Evolutionary conservation across 2,888 invertebrate species (phyloP), one percentile per base, ranked within the genome.

Genomic region (Ceriagrion tenellum): DNA sequence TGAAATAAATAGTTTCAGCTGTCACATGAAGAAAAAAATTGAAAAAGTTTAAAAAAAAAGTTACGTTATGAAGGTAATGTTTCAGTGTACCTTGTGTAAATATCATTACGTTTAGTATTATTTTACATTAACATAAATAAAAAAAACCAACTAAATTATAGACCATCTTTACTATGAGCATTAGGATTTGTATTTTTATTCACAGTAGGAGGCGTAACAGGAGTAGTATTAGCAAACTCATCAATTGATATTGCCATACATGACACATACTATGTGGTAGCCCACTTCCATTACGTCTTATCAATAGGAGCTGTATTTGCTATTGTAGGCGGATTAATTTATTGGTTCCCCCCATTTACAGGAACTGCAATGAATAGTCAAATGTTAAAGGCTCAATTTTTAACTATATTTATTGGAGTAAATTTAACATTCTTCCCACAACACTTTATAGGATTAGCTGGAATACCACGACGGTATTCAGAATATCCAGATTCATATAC

Each of bases 201-300:
- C 97, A 98, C 98, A 18, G 97, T 98, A 40, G 98, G 98, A 26
- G 98, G 98, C 95, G 96, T 98, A 97, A 98, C 98, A n/a, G 96
- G 96, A 88, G 96, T 97, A 88, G 96, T 98, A 96, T 97, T 98
- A 97, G 98, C 98, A 95, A 98, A 98, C 96, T 98, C 98, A 56
- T 98, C 98, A 26, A 97, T 98, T 97, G 98, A 98, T 97, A 98
- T 98, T 97, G 97, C 98, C 95, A 96, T 98, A 23, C 98, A 98
- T 97, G 98, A 98, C 96, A 98, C 98, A n/a, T 98, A 98, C 97
- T 98, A 98, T 97, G 98, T 98, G 95, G 98, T 98, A 63, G 98
- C 98, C 12, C 98, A 98, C 97, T 98, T 98, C 96, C 98, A 98
- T 96, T 98, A 98, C 97, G 98, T 98, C 0, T 96, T 98, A 96